Base-by-base conservation (phyloP, 37 sponge, comb jelly and placozoan species). In the Dysidea cf. avara region DNA sequence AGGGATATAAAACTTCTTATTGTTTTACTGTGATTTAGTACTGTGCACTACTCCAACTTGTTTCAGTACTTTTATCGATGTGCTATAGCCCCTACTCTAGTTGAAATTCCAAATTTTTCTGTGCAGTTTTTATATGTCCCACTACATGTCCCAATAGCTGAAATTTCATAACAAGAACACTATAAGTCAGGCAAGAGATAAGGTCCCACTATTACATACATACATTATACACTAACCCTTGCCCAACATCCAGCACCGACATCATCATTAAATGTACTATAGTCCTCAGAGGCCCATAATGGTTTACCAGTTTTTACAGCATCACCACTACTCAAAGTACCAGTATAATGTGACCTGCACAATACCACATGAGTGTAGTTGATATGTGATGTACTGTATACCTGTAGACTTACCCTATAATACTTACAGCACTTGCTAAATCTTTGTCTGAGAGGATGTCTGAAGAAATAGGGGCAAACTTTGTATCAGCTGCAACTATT, bases 201-300 rank as follows among this genome's bases (percentile, higher is more conserved):
- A n/a, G n/a, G n/a, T n/a, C n/a, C n/a, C n/a, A n/a, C n/a, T n/a
- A n/a, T n/a, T 43, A 43, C 46, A 43, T 43, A 43, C 7, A 5
- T 28, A 68, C 7, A 5, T 25, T 24, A 36, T 2, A 43, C 21
- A 59, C 85, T 66, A 56, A 90, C 91, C 60, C 92, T 86, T 16
- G 87, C 92, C 86, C 86, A 91, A 56, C 92, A 91, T 3, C 87
- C 92, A 22, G 81, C 78, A 14, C 92, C 92, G 14, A 64, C 65
- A 31, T 76, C 60, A 63, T 91, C 83, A 82, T 91, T 82, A 63
- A 55, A 82, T 21, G 87, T 91, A 39, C 92, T 91, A 68, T 86
- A 91, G 60, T 91, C 92, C 43, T 91, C 92, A 36, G 82, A 80
- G 18, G 92, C 83, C 92, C 92, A 91, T 37, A 91, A 69, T 21